A percentile compares a stretch with the other conserved stretches of the same genome.
Conservation (phyloP, 2,113 vertebrate species). For the Cacatua alba region DNA sequence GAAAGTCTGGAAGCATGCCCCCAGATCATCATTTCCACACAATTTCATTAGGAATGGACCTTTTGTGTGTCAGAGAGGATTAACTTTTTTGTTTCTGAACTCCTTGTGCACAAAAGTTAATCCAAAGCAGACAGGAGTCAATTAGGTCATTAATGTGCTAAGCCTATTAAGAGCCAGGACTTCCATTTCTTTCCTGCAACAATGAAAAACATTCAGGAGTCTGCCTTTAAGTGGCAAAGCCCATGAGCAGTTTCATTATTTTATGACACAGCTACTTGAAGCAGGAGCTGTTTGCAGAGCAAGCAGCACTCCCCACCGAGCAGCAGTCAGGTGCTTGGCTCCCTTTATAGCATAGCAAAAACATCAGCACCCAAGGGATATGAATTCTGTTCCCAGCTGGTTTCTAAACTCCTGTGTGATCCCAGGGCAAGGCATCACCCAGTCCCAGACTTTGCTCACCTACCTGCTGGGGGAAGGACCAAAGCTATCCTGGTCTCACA, state of each 20-base stretch:
- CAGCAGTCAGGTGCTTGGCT: not conserved
- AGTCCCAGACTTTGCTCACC: not conserved
- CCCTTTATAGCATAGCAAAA: not conserved
- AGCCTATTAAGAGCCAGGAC: slow-evolving; percentile 17
- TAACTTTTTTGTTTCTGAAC: slow-evolving; percentile 31
- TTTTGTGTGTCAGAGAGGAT: slow-evolving; percentile 22
- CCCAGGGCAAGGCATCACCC: not conserved
- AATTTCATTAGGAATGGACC: slow-evolving; percentile 17
- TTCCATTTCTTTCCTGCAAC: slow-evolving; percentile 37
- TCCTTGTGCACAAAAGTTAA: slow-evolving; percentile 45
- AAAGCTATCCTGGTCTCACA: not conserved
- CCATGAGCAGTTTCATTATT: not conserved
- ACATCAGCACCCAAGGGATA: not conserved
- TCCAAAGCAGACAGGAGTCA: slow-evolving; percentile 54
- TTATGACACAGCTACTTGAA: not conserved
- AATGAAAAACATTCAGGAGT: not conserved
- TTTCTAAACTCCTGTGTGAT: not conserved
- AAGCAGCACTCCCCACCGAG: not conserved
- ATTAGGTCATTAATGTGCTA: slow-evolving; percentile 25
- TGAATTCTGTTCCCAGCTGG: not conserved
- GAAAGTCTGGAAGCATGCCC: not conserved
- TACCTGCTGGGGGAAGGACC: not conserved
- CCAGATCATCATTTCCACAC: not conserved
- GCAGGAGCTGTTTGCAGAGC: not conserved
- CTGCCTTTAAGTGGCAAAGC: slow-evolving; percentile 16